Evolutionary conservation across 2,113 vertebrate genomes (phyloP).

Genomic region (Chionodraco myersi): DNA sequence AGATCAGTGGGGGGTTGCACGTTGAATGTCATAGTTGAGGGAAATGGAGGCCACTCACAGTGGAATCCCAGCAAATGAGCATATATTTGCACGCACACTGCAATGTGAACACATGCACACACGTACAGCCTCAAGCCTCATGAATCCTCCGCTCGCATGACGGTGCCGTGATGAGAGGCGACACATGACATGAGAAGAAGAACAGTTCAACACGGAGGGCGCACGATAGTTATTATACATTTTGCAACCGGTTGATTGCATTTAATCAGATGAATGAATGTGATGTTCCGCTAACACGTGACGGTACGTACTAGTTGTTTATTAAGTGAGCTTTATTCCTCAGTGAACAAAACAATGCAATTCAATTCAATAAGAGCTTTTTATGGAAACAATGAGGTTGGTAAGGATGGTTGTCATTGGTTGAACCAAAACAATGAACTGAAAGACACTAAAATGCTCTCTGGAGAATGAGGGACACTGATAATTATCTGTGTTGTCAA

Average conservation of each 20-base stretch:
- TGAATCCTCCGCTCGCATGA: neutral
- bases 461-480: no score
- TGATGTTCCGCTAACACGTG: neutral
- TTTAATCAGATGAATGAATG: neutral
- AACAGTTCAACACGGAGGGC: neutral
- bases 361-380: no score
- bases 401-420: no score
- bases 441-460: no score
- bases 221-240: neutral
- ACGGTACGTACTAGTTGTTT: neutral
- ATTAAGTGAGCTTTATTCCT: neutral
- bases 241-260: neutral
- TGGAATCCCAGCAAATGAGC: constrained; percentile 25
- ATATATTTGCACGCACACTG: constrained; percentile 44
- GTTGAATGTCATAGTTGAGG: constrained; percentile 71
- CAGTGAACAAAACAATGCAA: no score
- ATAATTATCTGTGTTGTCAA: no score
- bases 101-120: constrained; percentile 4
- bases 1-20: constrained; percentile 53
- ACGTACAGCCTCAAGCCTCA: constrained; percentile 28
- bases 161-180: constrained; percentile 15
- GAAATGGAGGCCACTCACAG: constrained; percentile 50
- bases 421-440: no score
- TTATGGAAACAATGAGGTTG: no score
- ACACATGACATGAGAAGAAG: constrained; percentile 15